Evolutionary conservation across 1,140 invertebrate species (phyloP), one percentile per base, ranked within the genome.

Genomic region (Temnothorax curvispinosus): DNA sequence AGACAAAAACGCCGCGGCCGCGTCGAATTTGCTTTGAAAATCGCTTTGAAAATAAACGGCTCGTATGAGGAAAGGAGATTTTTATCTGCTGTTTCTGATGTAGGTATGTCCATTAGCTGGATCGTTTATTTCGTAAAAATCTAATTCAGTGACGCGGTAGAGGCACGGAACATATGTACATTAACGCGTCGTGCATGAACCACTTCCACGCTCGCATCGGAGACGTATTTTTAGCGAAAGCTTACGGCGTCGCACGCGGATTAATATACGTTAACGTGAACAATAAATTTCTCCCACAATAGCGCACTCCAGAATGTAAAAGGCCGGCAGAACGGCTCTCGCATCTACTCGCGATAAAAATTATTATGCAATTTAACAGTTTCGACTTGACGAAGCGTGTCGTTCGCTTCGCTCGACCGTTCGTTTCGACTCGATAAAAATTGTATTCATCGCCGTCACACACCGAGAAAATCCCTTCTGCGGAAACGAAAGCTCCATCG

Each of bases 211-310:
- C 67, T 72, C 65, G 38, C 21, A 15, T 35, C 41, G 44, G 8
- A 21, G 80, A 84, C 41, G 80, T 84, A 84, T 84, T 84, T 84
- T 84, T 84, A 75, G 54, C 80, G 69, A n/a, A 60, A 50, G 41
- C 44, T 41, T 47, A 74, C 18, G 54, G 11, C n/a, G 9, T 18
- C 60, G 9, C 18, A 7, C 52, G 6, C 18, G 4, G 18, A 75
- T 62, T 41, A 65, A 60, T 38, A 18, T 9, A 32, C 2, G 8
- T 58, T 54, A 72, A 38, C 27, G 13, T 7, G 27, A 27, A 50
- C 27, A 60, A 84, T 75, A 75, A 32, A 74, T 35, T 75, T 75
- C 13, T 44, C 64, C 21, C 52, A 50, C 54, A 84, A 84, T 38
- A 60, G 56, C 44, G 41, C 27, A 32, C 21, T 71, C 0, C 9